These are phyloP conservation scores for Geopemphigus sp. DNA, from an alignment of 1,140 invertebrate species.

Conservation along the genomic window DNA sequence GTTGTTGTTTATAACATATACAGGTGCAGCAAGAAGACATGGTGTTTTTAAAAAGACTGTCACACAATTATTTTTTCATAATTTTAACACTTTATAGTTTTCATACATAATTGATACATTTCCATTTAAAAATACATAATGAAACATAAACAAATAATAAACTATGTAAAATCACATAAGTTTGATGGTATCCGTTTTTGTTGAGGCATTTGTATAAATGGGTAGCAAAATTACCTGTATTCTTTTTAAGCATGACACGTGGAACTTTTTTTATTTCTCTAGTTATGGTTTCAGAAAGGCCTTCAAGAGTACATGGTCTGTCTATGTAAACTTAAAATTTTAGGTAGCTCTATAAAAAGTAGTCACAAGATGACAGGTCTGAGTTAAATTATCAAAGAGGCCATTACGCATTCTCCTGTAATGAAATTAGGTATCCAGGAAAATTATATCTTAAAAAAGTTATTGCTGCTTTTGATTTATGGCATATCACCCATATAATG, in stretches of 20 bases:
- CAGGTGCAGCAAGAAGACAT: neutral
- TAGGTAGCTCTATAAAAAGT: conserved; percentile 13
- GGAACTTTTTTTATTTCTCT: neutral
- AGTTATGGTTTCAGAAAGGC: neutral
- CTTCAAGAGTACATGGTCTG: conserved; percentile 9
- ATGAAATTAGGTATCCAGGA: conserved; percentile 46
- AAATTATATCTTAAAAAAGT: neutral
- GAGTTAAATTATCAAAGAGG: conserved; percentile 18
- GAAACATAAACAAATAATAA: neutral
- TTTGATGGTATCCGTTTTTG: neutral
- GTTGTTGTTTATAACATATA: neutral
- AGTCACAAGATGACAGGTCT: conserved; percentile 13
- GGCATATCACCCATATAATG: conserved; percentile 50
- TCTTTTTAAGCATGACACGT: neutral
- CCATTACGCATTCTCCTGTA: conserved; percentile 41
- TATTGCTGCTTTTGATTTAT: conserved; percentile 37
- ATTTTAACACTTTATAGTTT: conserved; percentile 3
- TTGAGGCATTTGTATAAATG: neutral
- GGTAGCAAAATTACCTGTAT: neutral
- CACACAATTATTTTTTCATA: neutral
- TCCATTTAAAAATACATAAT: neutral
- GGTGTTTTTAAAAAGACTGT: neutral
- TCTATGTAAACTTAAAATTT: neutral
- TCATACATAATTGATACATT: neutral
- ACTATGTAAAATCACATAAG: neutral